phyloP scores from a whole-genome alignment of 2,797 vertebrate species.

The Yasuhikotakia modesta region DNA sequence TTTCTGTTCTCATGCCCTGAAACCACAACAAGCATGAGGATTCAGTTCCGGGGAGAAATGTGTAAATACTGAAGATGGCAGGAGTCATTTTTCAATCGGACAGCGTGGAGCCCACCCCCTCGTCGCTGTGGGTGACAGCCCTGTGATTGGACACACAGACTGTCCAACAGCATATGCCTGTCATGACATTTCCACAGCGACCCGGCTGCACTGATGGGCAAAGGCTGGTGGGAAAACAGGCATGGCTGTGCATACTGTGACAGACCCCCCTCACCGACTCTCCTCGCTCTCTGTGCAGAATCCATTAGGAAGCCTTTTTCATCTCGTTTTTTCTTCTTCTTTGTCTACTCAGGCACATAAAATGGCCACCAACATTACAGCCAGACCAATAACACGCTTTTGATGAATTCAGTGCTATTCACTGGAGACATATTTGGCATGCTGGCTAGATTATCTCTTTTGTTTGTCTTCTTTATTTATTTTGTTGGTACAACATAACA shows the following conservation, averaged over 20 bases:
- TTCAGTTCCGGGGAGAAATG: slow-evolving; percentile 37
- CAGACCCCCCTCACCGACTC: slow-evolving; percentile 36
- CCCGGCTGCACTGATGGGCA: slow-evolving; percentile 52
- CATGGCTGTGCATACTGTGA: slow-evolving; percentile 54
- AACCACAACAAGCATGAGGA: slow-evolving; percentile 10
- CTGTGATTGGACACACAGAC: slow-evolving; percentile 52
- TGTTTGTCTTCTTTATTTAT: slow-evolving; percentile 51
- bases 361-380: slow-evolving; percentile 55
- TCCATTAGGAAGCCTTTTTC: slow-evolving; percentile 57
- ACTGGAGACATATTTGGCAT: slow-evolving; percentile 44
- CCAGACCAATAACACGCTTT: slow-evolving; percentile 51
- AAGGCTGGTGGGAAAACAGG: slow-evolving; percentile 53
- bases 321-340: slow-evolving; percentile 43
- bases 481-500: slow-evolving; percentile 53
- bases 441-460: slow-evolving; percentile 54
- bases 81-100: slow-evolving; percentile 53
- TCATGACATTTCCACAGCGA: slow-evolving; percentile 60
- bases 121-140: slow-evolving; percentile 56
- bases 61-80: slow-evolving; percentile 48
- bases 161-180: slow-evolving; percentile 59
- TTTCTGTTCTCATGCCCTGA: slow-evolving; percentile 28
- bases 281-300: slow-evolving; percentile 46
- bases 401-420: slow-evolving; percentile 56
- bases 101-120: slow-evolving; percentile 33
- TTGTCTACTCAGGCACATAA: slow-evolving; percentile 58